These are phyloP conservation scores for Catharus fuscescens DNA, from an alignment of 2,113 vertebrate genomes.

Conservation along the genomic window DNA sequence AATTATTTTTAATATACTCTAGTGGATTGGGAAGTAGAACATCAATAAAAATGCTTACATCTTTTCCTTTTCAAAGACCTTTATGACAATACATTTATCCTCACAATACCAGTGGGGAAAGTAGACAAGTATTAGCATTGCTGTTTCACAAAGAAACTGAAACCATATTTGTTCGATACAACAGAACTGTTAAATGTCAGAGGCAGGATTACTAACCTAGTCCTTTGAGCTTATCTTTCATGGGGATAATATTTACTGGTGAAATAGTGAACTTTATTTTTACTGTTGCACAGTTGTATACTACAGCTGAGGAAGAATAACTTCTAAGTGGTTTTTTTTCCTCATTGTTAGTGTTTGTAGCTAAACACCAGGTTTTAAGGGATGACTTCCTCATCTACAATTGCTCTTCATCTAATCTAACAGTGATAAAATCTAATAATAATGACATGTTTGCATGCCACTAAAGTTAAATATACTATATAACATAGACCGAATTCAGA, in stretches of 20 bases:
- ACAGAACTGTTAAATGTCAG: conserved; percentile 14
- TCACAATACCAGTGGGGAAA: background rate
- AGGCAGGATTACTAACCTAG: background rate
- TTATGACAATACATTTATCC: conserved; percentile 11
- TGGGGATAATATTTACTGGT: background rate
- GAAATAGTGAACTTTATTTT: conserved; percentile 6
- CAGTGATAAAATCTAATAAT: background rate
- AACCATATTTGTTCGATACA: background rate
- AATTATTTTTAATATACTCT: conserved; percentile 30
- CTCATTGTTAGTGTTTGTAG: background rate
- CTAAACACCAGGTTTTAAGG: background rate
- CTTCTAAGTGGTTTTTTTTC: background rate
- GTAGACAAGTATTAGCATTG: background rate
- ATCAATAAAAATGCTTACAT: conserved; percentile 7
- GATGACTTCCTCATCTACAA: background rate
- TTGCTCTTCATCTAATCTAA: background rate
- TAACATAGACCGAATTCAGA: background rate
- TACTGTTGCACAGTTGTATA: background rate
- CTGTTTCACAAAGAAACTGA: background rate
- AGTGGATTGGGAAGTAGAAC: background rate
- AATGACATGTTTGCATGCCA: background rate
- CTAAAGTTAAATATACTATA: background rate
- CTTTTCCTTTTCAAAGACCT: conserved; percentile 24
- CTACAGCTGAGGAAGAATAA: background rate
- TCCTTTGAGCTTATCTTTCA: background rate